These are phyloP conservation scores for Odontomyia ornata DNA, from an alignment of 2,888 invertebrate genomes.

Conservation along the genomic window DNA sequence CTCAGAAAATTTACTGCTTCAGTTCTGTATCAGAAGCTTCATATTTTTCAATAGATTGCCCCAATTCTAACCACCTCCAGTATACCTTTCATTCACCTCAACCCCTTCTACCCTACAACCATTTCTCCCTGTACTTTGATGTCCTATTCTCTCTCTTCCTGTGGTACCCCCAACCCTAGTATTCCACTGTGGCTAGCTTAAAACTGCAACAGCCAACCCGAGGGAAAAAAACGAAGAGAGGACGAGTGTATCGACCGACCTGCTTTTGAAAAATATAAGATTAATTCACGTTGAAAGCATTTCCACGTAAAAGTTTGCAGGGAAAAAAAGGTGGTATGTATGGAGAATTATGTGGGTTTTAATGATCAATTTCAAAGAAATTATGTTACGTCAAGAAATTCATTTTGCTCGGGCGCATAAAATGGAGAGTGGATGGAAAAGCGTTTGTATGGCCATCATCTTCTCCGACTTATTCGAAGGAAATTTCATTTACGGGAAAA, in stretches of 20 bases:
- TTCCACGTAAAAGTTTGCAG: background rate
- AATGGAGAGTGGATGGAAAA: background rate
- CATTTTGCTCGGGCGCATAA: background rate
- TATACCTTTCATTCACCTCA: too few species aligned
- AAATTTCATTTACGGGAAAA: background rate
- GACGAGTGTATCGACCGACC: background rate
- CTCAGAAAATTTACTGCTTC: too few species aligned
- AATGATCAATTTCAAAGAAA: slow-evolving; percentile 8
- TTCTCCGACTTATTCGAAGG: background rate
- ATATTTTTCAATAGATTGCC: too few species aligned
- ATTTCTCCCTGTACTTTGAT: too few species aligned
- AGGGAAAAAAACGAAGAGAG: too few species aligned
- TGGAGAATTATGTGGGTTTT: slow-evolving; percentile 11
- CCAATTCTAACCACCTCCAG: too few species aligned
- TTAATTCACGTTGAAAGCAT: slow-evolving; percentile 4
- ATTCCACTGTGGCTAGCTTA: too few species aligned
- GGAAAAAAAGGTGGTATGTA: background rate
- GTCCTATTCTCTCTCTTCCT: too few species aligned
- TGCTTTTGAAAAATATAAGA: background rate
- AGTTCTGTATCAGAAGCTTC: too few species aligned
- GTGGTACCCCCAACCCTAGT: too few species aligned
- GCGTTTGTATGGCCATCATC: background rate
- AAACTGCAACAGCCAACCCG: background rate
- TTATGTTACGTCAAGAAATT: slow-evolving; percentile 16
- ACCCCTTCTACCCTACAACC: too few species aligned